phyloP scores from a whole-genome alignment of 2,797 vertebrate genomes.

The Silurus lanzhouensis region DNA sequence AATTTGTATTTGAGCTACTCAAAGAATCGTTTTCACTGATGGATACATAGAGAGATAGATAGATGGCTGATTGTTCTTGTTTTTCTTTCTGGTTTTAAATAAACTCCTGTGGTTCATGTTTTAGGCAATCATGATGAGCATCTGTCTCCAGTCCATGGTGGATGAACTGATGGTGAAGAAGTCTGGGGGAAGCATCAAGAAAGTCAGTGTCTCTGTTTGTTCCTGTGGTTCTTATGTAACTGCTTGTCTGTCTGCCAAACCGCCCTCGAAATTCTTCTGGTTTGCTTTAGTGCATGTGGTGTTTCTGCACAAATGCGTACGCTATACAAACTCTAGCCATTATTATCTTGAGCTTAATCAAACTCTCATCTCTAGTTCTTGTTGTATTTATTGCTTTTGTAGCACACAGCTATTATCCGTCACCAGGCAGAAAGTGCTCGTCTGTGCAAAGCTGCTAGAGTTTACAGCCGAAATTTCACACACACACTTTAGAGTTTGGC shows the following conservation, averaged over 20 bases:
- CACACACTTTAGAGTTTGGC: not conserved
- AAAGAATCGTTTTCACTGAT: too few species aligned
- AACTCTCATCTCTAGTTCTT: not conserved
- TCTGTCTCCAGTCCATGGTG: conserved; percentile 98
- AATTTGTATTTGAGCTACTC: too few species aligned
- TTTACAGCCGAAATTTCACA: conserved; percentile 5
- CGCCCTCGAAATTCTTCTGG: not conserved
- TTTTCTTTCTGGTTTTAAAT: too few species aligned
- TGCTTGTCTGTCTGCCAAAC: not conserved
- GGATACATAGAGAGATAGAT: accelerated
- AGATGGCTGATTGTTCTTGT: not conserved
- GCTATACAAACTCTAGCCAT: not conserved
- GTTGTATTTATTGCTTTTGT: not conserved
- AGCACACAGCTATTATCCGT: too few species aligned
- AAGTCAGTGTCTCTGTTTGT: conserved; percentile 74
- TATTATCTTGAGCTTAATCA: not conserved
- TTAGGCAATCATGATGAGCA: conserved; percentile 99
- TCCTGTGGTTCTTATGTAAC: not conserved
- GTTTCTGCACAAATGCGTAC: not conserved
- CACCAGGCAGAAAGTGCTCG: not conserved
- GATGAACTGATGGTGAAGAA: conserved; percentile 99
- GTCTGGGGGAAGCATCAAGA: conserved; percentile 95
- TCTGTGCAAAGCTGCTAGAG: not conserved
- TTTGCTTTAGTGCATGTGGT: not conserved
- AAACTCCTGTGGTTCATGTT: not conserved